Evolutionary conservation across 23 tunicate species (phyloP), one percentile per base, ranked within the genome.

Genomic region (Trididemnum nubilum): DNA sequence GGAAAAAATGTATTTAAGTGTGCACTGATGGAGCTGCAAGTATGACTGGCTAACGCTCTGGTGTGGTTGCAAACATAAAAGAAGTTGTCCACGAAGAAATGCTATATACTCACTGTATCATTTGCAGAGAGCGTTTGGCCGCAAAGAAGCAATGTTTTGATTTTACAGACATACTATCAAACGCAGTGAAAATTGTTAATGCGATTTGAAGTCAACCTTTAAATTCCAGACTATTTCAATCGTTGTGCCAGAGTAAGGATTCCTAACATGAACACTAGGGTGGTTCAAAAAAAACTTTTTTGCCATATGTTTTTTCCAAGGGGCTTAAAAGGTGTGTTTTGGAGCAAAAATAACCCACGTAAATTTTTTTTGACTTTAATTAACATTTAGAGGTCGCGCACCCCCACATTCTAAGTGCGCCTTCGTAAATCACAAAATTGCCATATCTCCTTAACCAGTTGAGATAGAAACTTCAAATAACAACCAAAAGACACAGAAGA

Each of bases 1-100:
- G 83, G 83, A 54, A 30, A 77, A 80, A 80, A 3, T 80, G 75
- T 54, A 52, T 80, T 52, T 75, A 76, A 51, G 75, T 80, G n/a
- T 80, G 84, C 64, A 80, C 84, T 51, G 73, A 79, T 23, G 57
- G 83, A 61, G 73, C 83, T 79, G 83, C 73, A 52, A 79, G 65
- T 64, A 79, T 64, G 83, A 79, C 73, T 51, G 83, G 83, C 21
- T 79, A 37, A 34, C 29, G 57, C 73, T 79, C 83, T 63, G 83
- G 83, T 64, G 83, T 64, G 52, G 73, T 36, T 79, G 83, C 83
- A 63, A 79, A 64, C 63, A 64, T 79, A 33, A 27, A 77, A 57
- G 81, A 51, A 77, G 66, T 77, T 33, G 39, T 36, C 2, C 66
- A 77, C 81, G 27, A 52, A 77, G 81, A 77, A 31, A 52, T 77